Percentiles rank a stretch among this genome's conserved stretches.
phyloP scores from a whole-genome alignment of 2,797 vertebrate species.

The Adrianichthys oophorus region DNA sequence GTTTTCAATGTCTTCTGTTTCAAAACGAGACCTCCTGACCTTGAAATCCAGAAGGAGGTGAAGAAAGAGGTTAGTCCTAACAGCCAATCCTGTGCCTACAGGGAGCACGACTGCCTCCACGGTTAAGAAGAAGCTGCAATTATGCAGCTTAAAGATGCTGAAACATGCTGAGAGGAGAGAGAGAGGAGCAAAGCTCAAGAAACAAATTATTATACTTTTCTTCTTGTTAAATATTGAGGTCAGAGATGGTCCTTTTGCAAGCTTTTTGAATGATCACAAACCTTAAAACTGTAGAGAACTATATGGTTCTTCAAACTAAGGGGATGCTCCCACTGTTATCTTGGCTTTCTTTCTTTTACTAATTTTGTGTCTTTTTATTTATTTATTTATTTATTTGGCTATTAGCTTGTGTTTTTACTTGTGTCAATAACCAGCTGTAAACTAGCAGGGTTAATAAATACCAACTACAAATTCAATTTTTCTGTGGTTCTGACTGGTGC shows the following conservation, averaged over 20 bases:
- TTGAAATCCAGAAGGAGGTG: conserved; percentile 57
- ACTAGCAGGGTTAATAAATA: too few species aligned
- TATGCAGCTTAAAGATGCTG: conserved; percentile 76
- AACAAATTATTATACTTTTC: conserved; percentile 44
- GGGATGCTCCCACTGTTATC: too few species aligned
- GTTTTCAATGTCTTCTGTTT: conserved; percentile 10
- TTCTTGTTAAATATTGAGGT: conserved; percentile 41
- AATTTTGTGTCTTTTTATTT: too few species aligned
- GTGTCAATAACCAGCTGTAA: too few species aligned
- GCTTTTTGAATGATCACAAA: background rate
- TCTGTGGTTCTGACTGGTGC: too few species aligned
- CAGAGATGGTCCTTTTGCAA: background rate
- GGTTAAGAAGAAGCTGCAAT: conserved; percentile 79
- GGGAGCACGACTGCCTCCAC: conserved; percentile 75
- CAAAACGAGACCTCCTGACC: conserved; percentile 40
- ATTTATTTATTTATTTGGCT: too few species aligned
- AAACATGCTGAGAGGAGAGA: conserved; percentile 60
- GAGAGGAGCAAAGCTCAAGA: conserved; percentile 40
- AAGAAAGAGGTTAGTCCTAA: conserved; percentile 79
- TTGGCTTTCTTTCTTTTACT: too few species aligned
- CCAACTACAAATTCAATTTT: too few species aligned
- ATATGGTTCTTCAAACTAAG: too few species aligned
- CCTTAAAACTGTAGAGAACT: too few species aligned
- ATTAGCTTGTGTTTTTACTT: too few species aligned
- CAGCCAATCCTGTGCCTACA: conserved; percentile 88